Evolutionary conservation across 2,113 vertebrate species (phyloP).

Genomic region (Triplophysa tibetana): DNA sequence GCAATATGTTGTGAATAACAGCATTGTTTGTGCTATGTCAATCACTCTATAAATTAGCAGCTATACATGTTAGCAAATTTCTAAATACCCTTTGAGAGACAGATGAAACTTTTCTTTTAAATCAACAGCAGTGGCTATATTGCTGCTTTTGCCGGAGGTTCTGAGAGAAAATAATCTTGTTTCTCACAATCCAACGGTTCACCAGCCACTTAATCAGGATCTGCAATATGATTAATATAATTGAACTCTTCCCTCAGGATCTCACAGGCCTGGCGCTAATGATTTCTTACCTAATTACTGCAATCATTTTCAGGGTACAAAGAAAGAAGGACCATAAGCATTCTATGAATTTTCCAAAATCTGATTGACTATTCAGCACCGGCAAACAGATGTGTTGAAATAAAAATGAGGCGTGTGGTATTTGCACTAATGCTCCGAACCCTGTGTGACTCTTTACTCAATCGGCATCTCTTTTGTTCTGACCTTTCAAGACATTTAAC

Average conservation of each 20-base stretch:
- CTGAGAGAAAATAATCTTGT: constrained; percentile 34
- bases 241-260: constrained; percentile 41
- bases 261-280: constrained; percentile 46
- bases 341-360: constrained; percentile 29
- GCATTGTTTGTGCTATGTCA: background rate
- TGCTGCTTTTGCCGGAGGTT: constrained; percentile 24
- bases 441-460: background rate
- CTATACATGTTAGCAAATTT: background rate
- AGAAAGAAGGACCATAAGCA: constrained; percentile 20
- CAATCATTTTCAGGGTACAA: constrained; percentile 47
- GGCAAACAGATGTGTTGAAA: background rate
- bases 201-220: constrained; percentile 56
- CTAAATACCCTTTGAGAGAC: background rate
- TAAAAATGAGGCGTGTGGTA: background rate
- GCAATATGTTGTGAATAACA: constrained; percentile 29
- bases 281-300: constrained; percentile 57
- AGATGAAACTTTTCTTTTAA: constrained; percentile 5
- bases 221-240: constrained; percentile 56
- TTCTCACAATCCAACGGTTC: constrained; percentile 47
- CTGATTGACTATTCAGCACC: background rate
- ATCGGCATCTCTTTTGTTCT: background rate
- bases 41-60: background rate
- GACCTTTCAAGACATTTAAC: background rate
- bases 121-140: background rate
- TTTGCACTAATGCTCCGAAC: background rate